Percentiles rank a stretch among this genome's conserved stretches.
phyloP scores from a whole-genome alignment of 2,113 vertebrate species.

The Toxostoma redivivum region DNA sequence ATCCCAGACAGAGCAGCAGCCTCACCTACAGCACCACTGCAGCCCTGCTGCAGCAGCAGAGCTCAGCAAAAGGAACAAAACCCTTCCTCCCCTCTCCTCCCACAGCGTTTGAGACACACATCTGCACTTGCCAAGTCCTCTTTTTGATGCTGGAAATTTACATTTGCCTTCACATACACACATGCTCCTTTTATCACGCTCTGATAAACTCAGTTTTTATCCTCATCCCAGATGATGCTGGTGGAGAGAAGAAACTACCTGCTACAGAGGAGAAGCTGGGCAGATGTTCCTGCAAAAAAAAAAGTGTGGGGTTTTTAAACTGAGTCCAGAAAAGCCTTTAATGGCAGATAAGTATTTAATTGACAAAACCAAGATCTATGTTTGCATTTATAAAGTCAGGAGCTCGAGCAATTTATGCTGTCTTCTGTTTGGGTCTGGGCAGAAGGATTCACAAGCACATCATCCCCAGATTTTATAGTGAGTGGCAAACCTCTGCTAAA shows the following conservation, averaged over 20 bases:
- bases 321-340: neutral
- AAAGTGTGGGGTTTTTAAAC: neutral
- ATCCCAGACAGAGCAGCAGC: neutral
- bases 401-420: neutral
- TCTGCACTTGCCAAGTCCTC: neutral
- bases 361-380: neutral
- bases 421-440: neutral
- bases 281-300: neutral
- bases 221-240: neutral
- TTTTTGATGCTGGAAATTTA: neutral
- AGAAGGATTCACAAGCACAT: neutral
- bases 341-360: no score
- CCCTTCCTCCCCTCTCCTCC: neutral
- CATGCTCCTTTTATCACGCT: neutral
- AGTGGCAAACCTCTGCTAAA: neutral
- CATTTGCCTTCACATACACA: neutral
- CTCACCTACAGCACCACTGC: neutral
- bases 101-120: neutral
- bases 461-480: neutral
- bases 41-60: neutral
- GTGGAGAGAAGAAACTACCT: neutral
- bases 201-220: neutral
- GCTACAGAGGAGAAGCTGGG: neutral
- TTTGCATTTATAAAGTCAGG: neutral
- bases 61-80: neutral